These are phyloP conservation scores for Brevipalpus yothersi DNA, from an alignment of 1,140 invertebrate species.

Conservation along the genomic window DNA sequence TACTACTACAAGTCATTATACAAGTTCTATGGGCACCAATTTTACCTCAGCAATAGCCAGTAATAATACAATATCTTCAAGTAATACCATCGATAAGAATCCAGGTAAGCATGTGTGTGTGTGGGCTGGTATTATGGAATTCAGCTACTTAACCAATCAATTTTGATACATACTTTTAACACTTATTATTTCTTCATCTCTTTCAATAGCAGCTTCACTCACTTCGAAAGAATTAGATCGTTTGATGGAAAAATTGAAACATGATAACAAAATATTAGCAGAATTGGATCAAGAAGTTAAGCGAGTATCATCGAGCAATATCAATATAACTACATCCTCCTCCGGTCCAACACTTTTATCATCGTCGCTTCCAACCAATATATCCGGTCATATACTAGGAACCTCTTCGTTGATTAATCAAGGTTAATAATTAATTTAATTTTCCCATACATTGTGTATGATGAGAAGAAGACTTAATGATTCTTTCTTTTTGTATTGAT, in stretches of 20 bases:
- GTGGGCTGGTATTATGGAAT: no score
- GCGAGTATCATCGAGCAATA: background rate
- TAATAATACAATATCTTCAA: no score
- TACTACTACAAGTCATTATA: no score
- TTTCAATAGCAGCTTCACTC: background rate
- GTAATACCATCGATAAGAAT: no score
- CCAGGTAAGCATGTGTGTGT: no score
- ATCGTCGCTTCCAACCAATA: background rate
- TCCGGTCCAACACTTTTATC: background rate
- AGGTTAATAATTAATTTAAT: background rate
- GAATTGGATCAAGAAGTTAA: slow-evolving; percentile 44
- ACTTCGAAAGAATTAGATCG: slow-evolving; percentile 28
- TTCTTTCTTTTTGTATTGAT: background rate
- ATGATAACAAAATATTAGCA: slow-evolving; percentile 55
- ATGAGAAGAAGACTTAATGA: background rate
- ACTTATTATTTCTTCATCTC: no score
- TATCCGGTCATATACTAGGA: background rate
- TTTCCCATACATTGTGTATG: background rate
- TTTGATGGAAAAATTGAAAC: slow-evolving; percentile 81
- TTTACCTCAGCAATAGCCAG: no score
- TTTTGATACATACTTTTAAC: no score
- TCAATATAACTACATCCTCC: background rate
- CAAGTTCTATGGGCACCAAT: no score
- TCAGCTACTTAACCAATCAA: background rate
- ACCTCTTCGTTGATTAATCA: background rate